phyloP scores from a whole-genome alignment of 2,113 vertebrate genomes.

The Vombatus ursinus region DNA sequence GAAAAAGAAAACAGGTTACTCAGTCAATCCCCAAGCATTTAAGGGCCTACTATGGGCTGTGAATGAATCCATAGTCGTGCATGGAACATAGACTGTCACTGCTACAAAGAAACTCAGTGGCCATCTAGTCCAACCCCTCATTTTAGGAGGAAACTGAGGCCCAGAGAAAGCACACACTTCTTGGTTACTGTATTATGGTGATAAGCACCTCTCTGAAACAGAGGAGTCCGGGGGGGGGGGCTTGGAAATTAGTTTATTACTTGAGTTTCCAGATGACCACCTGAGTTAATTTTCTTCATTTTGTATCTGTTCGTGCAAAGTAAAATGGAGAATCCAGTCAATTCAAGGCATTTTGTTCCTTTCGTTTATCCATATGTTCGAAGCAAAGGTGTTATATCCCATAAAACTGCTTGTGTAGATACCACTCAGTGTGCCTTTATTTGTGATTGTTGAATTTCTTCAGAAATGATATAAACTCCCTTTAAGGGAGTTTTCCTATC shows the following conservation, averaged over 20 bases:
- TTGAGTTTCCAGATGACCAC: not conserved
- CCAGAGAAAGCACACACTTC: not conserved
- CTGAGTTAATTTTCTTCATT: not conserved
- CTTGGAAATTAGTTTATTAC: not conserved
- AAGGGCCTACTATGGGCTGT: not conserved
- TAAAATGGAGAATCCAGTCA: not conserved
- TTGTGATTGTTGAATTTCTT: not conserved
- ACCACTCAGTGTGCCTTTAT: not conserved
- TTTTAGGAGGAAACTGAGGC: conserved; percentile 35
- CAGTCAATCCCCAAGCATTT: not conserved
- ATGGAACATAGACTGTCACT: not conserved
- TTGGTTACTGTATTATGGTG: not conserved
- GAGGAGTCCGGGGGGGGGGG: not conserved
- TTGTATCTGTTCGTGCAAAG: not conserved
- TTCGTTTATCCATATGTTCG: not conserved
- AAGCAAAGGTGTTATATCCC: not conserved
- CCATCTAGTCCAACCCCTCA: not conserved
- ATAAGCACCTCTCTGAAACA: not conserved
- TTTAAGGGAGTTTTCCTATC: not conserved
- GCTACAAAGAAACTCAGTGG: not conserved
- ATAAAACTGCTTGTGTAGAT: not conserved
- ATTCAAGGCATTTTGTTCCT: not conserved
- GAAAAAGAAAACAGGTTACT: not conserved
- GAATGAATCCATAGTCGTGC: not conserved
- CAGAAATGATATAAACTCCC: not conserved